Conservation (phyloP, 1,140 invertebrate species). For the Popillia japonica region DNA sequence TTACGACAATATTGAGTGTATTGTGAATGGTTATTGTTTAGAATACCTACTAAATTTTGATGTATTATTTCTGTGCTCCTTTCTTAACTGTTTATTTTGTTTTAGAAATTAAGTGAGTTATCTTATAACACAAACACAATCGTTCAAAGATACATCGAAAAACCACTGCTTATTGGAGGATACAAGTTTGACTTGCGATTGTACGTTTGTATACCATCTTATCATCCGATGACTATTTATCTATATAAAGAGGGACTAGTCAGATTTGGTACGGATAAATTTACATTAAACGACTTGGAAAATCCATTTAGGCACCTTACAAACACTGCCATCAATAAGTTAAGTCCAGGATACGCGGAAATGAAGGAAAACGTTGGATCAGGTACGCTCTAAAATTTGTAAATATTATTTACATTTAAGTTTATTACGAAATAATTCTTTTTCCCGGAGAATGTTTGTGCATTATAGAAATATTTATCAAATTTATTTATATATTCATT, state of each 20-base stretch:
- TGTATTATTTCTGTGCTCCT: no score
- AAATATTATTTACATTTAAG: no score
- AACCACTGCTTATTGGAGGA: conserved; percentile 83
- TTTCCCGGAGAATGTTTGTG: no score
- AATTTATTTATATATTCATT: no score
- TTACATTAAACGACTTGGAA: conserved; percentile 79
- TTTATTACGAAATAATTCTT: no score
- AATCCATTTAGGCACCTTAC: conserved; percentile 91
- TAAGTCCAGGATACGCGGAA: conserved; percentile 77
- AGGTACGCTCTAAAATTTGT: conserved; percentile 63
- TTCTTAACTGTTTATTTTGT: conserved; percentile 41
- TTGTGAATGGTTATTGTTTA: no score
- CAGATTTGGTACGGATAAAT: conserved; percentile 85
- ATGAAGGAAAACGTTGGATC: conserved; percentile 82
- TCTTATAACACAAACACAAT: conserved; percentile 77
- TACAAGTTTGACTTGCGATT: conserved; percentile 89
- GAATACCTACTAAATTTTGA: no score
- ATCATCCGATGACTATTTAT: conserved; percentile 82
- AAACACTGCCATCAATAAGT: conserved; percentile 86
- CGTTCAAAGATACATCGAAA: conserved; percentile 85
- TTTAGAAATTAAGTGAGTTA: conserved; percentile 78
- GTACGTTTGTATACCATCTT: conserved; percentile 86
- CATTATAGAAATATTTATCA: no score
- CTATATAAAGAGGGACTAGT: conserved; percentile 84
- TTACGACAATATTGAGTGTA: no score